A percentile compares a stretch with the other conserved stretches of the same genome.
These are phyloP conservation scores for Mus spretus DNA, from an alignment of 2,797 vertebrate species.

Conservation along the genomic window DNA sequence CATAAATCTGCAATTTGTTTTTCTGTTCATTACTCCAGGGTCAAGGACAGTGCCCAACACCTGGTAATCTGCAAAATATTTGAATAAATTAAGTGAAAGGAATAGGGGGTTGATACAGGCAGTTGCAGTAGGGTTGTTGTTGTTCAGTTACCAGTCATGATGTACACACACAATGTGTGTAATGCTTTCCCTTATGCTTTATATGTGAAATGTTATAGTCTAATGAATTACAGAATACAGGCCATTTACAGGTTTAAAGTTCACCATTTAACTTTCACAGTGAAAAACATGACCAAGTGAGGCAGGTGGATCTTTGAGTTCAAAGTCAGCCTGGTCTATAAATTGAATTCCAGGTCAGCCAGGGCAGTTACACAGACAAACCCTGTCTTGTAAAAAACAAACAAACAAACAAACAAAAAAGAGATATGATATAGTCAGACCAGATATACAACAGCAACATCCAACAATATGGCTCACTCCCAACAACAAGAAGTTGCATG, in stretches of 20 bases:
- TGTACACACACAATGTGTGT: background rate
- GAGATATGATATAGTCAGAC: background rate
- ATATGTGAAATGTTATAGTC: background rate
- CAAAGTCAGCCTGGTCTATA: background rate
- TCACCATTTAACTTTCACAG: background rate
- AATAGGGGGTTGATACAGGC: background rate
- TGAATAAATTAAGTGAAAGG: background rate
- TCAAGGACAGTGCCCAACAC: background rate
- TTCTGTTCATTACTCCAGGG: background rate
- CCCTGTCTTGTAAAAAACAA: background rate
- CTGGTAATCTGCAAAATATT: background rate
- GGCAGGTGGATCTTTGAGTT: background rate
- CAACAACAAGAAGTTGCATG: background rate
- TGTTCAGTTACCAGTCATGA: background rate
- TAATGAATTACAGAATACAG: background rate
- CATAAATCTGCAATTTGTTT: background rate
- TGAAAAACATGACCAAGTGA: background rate
- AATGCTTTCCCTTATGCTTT: background rate
- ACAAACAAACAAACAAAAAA: background rate
- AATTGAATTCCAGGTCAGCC: background rate
- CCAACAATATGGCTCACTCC: background rate
- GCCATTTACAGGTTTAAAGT: constrained; percentile 18
- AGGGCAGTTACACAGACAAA: background rate
- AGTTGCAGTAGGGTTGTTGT: background rate
- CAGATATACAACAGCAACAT: background rate